Evolutionary conservation across 2,113 vertebrate genomes (phyloP).

Genomic region (Dicentrarchus labrax): DNA sequence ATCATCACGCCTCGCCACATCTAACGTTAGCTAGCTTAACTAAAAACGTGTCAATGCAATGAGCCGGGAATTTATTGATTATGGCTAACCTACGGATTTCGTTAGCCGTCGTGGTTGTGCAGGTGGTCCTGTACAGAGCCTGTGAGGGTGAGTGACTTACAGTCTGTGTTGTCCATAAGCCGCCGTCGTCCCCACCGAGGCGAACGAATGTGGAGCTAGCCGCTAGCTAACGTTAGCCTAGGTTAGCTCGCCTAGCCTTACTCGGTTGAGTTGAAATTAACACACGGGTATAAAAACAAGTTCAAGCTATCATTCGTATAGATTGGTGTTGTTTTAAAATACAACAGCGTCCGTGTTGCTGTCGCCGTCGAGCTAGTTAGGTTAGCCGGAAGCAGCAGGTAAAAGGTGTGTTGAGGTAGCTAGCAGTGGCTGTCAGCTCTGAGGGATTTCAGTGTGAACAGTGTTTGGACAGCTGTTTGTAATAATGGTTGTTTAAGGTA

Average conservation of each 20-base stretch:
- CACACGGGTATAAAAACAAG: not conserved
- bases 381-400: not conserved
- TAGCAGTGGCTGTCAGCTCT: not conserved
- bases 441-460: constrained; percentile 19
- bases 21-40: constrained; percentile 21
- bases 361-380: not conserved
- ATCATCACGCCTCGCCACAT: constrained; percentile 51
- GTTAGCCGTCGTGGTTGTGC: constrained; percentile 49
- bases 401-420: not conserved
- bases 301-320: not conserved
- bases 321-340: not conserved
- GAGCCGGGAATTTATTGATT: constrained; percentile 63
- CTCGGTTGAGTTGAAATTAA: not conserved
- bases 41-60: constrained; percentile 57
- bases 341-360: not conserved
- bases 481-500: not conserved
- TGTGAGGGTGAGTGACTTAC: constrained; percentile 68
- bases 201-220: constrained; percentile 44
- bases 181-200: constrained; percentile 14
- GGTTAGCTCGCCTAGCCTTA: constrained; percentile 13
- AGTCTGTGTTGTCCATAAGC: constrained; percentile 3
- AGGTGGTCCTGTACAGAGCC: constrained; percentile 49
- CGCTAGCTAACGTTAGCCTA: constrained; percentile 53
- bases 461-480: not conserved
- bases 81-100: constrained; percentile 72